Evolutionary conservation across 1,140 invertebrate genomes (phyloP), one percentile per base, ranked within the genome.

Genomic region (Zeugodacus cucurbitae): DNA sequence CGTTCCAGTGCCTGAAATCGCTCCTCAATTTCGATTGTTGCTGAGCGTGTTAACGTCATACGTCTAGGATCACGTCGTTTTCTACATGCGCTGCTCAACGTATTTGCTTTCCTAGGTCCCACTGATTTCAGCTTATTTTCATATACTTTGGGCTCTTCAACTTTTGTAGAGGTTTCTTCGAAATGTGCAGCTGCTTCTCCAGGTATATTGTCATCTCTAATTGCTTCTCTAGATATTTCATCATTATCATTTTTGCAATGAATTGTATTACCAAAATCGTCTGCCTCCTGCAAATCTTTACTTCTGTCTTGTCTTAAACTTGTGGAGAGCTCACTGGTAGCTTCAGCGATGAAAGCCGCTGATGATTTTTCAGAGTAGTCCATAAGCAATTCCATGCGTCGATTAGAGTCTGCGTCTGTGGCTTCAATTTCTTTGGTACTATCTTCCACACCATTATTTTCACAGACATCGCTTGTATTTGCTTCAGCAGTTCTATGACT

Each of bases 1-100:
- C 89, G 89, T 58, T 93, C 91, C 0, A 93, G n/a, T 0, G 91
- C 91, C 86, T 91, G 89, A 74, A 90, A 93, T 10, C 91, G 89
- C 57, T 93, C 91, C 74, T 93, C 92, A 26, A 92, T 89, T n/a
- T 93, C 92, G n/a, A 93, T 91, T 2, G 92, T 93, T 0, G 92
- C 90, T 0, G 91, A 93, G 37, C 91, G 89, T 7, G 92, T 91
- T 2, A 93, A 54, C 0, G 92, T 93, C 57, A 91, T 89, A 1
- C 92, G 89, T 14, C 92, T 87, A 2, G 91, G 92, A 90, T 93
- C 92, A 20, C 92, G 64, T 34, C 92, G 89, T 20, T 93, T 93
- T 0, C 90, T 87, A 57, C 89, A 89, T 34, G 90, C 90, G 62
- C 74, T 89, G 26, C 34, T 90, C 26, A 89, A 34, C 58, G 22